Evolutionary conservation across 37 sponge, comb jelly and placozoan genomes (phyloP), one percentile per base, ranked within the genome.

Genomic region (Aplysina aerophoba): DNA sequence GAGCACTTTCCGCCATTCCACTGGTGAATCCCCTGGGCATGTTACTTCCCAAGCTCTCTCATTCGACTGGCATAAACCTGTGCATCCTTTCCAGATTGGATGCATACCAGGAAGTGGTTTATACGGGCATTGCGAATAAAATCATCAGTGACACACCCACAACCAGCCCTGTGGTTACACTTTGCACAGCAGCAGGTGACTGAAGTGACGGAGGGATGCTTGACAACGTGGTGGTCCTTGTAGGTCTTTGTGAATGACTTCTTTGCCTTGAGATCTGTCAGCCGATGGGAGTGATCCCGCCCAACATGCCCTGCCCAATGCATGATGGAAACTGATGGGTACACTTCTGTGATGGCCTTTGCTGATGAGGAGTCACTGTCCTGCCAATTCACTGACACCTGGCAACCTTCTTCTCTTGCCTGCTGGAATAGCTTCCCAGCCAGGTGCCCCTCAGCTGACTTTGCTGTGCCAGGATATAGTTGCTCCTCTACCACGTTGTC

Each of bases 281-380:
- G 71, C 25, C 40, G 33, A 22, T 79, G 74, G 38, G 59, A 20
- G 38, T 78, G 80, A 1, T 80, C 64, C 39, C 80, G 38, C 2
- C 66, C 80, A 16, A 74, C 79, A 63, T 86, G 86, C 1, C 86
- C 86, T 34, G 53, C 79, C 38, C 86, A 86, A 15, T 53, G 3
- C 86, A 86, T 86, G 13, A 77, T 40, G 59, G 11, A 31, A 2
- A 27, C 82, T 19, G 44, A 33, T 24, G 35, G 33, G 53, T 53
- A 86, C 38, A 33, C 59, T 11, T 78, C 56, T 14, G 4, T 4
- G 8, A 86, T 35, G 20, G 73, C 28, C 19, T 87, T 87, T 20
- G 81, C 75, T 20, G 80, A 59, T 15, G 86, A 86, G 16, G 86
- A 86, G 57, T 86, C 86, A 22, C 44, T 31, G 56, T 87, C 88